A percentile compares a stretch with the other conserved stretches of the same genome.
Conservation (phyloP, 2,797 vertebrate species). For the Telmatherina bonti region DNA sequence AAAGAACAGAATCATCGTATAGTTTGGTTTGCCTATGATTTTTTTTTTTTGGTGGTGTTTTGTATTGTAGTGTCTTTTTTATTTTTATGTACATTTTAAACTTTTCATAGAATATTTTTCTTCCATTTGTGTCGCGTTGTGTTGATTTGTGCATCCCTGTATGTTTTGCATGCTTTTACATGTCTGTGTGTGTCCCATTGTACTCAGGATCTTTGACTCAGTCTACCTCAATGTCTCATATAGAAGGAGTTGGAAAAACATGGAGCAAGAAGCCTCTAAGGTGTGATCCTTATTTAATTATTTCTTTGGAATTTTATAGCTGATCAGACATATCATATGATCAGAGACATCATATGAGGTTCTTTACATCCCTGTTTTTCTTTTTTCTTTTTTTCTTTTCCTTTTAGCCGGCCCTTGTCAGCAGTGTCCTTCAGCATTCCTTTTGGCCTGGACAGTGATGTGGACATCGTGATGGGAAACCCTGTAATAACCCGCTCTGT, state of each 20-base stretch:
- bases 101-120: slow-evolving; percentile 15
- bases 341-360: background rate
- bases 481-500: slow-evolving; percentile 90
- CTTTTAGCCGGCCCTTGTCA: slow-evolving; percentile 84
- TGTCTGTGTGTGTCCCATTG: slow-evolving; percentile 70
- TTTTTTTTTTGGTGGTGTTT: slow-evolving; percentile 36
- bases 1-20: slow-evolving; percentile 23
- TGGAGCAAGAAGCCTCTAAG: slow-evolving; percentile 91
- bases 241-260: slow-evolving; percentile 89
- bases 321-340: no score
- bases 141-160: slow-evolving; percentile 55
- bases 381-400: background rate
- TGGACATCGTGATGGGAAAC: slow-evolving; percentile 94
- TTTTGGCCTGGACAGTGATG: slow-evolving; percentile 95
- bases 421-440: slow-evolving; percentile 96
- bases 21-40: slow-evolving; percentile 17
- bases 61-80: slow-evolving; percentile 24
- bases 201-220: slow-evolving; percentile 90
- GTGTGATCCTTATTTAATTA: slow-evolving; percentile 62
- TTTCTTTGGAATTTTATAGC: background rate
- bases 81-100: slow-evolving; percentile 15
- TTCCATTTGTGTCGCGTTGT: slow-evolving; percentile 41
- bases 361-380: background rate
- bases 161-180: slow-evolving; percentile 74
- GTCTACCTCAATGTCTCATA: slow-evolving; percentile 94